Conservation (phyloP, 2,113 vertebrate genomes). For the Tretioscincus oriximinensis region DNA sequence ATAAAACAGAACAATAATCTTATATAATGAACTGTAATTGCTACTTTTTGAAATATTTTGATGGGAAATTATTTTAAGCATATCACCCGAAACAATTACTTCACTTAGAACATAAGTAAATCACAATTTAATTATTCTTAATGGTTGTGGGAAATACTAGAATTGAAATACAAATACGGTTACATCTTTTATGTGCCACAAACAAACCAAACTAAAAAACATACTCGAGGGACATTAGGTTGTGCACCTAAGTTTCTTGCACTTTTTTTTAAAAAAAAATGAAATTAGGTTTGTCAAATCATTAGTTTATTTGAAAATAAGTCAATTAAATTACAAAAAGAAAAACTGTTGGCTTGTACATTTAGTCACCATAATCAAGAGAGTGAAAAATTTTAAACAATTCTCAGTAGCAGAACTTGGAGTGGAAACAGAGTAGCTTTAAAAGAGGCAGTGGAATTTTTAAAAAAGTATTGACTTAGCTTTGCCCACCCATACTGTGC, state of each 20-base stretch:
- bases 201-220: conserved; percentile 23
- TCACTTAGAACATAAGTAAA: not conserved
- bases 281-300: conserved; percentile 22
- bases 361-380: conserved; percentile 18
- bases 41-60: not conserved
- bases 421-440: conserved; percentile 1
- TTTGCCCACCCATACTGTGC: conserved; percentile 12
- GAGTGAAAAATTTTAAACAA: conserved; percentile 21
- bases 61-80: not conserved
- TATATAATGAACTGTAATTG: not conserved
- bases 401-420: conserved; percentile 13
- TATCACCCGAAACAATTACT: conserved; percentile 14
- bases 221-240: conserved; percentile 16
- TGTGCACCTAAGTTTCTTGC: not conserved
- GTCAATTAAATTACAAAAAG: conserved; percentile 29
- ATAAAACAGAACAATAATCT: not conserved
- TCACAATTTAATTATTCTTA: conserved; percentile 14
- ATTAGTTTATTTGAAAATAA: conserved; percentile 34
- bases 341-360: conserved; percentile 20
- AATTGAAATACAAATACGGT: conserved; percentile 31
- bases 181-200: conserved; percentile 5
- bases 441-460: not conserved
- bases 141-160: not conserved
- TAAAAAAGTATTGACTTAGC: conserved; percentile 17
- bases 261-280: conserved; percentile 21